These are phyloP conservation scores for Pitangus sulphuratus DNA, from an alignment of 2,797 vertebrate genomes.

Conservation along the genomic window DNA sequence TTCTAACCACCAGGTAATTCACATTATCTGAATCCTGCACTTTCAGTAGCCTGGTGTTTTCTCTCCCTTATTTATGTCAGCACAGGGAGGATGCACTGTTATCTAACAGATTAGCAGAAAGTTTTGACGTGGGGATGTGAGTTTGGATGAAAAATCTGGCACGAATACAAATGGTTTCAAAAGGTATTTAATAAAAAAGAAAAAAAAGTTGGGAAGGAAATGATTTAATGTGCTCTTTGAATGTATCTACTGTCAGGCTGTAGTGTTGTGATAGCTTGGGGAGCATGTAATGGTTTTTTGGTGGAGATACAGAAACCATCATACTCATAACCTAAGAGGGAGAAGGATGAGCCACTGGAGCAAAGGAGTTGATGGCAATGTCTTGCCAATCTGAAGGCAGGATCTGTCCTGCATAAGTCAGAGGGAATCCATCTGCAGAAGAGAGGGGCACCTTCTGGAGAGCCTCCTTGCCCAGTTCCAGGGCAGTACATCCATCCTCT, in stretches of 20 bases:
- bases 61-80: background rate
- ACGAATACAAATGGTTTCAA: background rate
- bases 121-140: background rate
- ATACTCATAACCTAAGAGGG: background rate
- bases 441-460: background rate
- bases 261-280: background rate
- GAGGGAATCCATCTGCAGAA: background rate
- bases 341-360: background rate
- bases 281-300: background rate
- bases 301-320: background rate
- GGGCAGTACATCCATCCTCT: background rate
- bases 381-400: background rate
- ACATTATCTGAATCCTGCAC: background rate
- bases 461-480: background rate
- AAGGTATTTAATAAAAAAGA: background rate
- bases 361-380: background rate
- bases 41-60: background rate
- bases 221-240: background rate
- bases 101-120: background rate
- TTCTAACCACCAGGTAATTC: background rate
- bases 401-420: background rate
- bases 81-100: background rate
- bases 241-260: background rate
- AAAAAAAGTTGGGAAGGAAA: background rate
- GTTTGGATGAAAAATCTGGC: background rate